Conservation (phyloP, 1,140 invertebrate genomes). For the Drosophila baimaii region DNA sequence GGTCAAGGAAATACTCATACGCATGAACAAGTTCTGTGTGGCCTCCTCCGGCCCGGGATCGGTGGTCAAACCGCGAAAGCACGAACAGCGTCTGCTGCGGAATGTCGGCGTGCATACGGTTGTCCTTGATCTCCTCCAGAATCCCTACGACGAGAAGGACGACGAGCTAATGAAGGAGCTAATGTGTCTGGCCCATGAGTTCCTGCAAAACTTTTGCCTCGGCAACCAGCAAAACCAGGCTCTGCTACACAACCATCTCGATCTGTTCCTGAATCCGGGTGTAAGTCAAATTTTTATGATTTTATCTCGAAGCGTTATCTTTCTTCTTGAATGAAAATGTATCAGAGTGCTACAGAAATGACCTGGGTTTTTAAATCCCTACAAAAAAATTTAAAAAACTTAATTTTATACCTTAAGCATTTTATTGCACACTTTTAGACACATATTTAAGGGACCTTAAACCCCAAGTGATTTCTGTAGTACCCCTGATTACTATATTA, state of each 20-base stretch:
- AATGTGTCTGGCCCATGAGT: conserved; percentile 97
- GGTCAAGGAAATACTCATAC: conserved; percentile 94
- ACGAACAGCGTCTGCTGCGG: conserved; percentile 96
- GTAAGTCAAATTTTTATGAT: conserved; percentile 86
- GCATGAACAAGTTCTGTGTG: conserved; percentile 97
- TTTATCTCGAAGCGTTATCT: too few relatives aligned
- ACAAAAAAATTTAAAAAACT: too few relatives aligned
- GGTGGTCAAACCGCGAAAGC: conserved; percentile 91
- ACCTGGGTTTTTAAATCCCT: not conserved
- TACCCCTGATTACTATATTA: too few relatives aligned
- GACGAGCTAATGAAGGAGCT: conserved; percentile 98
- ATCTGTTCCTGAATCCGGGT: conserved; percentile 96
- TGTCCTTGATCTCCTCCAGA: conserved; percentile 96
- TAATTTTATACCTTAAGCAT: too few relatives aligned
- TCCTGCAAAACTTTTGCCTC: conserved; percentile 98
- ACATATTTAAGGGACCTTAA: too few relatives aligned
- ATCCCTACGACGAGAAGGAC: conserved; percentile 94
- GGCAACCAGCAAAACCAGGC: conserved; percentile 98
- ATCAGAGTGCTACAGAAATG: not conserved
- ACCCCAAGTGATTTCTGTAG: too few relatives aligned
- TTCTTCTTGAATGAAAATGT: too few relatives aligned
- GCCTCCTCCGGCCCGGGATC: conserved; percentile 84
- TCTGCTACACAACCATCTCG: conserved; percentile 97
- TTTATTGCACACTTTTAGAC: too few relatives aligned
- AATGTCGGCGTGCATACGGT: conserved; percentile 99